Evolutionary conservation across 2,888 invertebrate species (phyloP).

Genomic region (Drosophila fulvimacula): DNA sequence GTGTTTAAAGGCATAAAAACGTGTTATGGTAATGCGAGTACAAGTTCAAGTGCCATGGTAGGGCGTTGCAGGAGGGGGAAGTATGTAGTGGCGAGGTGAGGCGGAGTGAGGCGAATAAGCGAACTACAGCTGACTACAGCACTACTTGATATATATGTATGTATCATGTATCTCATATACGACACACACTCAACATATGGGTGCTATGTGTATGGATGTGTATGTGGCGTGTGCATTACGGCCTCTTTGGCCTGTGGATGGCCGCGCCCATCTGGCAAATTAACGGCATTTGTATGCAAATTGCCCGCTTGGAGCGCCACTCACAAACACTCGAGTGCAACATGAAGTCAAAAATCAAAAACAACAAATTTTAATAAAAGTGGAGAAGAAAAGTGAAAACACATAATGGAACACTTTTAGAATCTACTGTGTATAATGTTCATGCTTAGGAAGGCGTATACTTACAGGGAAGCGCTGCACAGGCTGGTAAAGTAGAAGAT

Average conservation of each 20-base stretch:
- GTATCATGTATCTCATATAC: slow-evolving; percentile 25
- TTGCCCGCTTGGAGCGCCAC: slow-evolving; percentile 49
- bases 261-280: slow-evolving; percentile 51
- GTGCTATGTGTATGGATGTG: background rate
- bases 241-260: slow-evolving; percentile 11
- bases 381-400: slow-evolving; percentile 40
- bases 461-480: slow-evolving; percentile 85
- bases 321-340: slow-evolving; percentile 47
- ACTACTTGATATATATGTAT: slow-evolving; percentile 47
- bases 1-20: slow-evolving; percentile 59
- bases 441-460: slow-evolving; percentile 51
- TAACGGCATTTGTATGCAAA: slow-evolving; percentile 76
- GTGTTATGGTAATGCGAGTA: slow-evolving; percentile 59
- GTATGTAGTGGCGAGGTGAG: slow-evolving; percentile 1
- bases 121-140: slow-evolving; percentile 60
- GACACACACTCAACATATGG: slow-evolving; percentile 25
- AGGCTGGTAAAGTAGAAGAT: slow-evolving; percentile 85
- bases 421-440: slow-evolving; percentile 47
- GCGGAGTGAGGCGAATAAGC: slow-evolving; percentile 35
- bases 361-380: background rate
- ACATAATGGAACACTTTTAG: slow-evolving; percentile 49
- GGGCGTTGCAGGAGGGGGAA: slow-evolving; percentile 11
- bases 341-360: slow-evolving; percentile 47
- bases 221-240: slow-evolving; percentile 14
- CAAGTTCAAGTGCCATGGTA: slow-evolving; percentile 45